Evolutionary conservation across 2,797 vertebrate genomes (phyloP).

Genomic region (Labroides dimidiatus): DNA sequence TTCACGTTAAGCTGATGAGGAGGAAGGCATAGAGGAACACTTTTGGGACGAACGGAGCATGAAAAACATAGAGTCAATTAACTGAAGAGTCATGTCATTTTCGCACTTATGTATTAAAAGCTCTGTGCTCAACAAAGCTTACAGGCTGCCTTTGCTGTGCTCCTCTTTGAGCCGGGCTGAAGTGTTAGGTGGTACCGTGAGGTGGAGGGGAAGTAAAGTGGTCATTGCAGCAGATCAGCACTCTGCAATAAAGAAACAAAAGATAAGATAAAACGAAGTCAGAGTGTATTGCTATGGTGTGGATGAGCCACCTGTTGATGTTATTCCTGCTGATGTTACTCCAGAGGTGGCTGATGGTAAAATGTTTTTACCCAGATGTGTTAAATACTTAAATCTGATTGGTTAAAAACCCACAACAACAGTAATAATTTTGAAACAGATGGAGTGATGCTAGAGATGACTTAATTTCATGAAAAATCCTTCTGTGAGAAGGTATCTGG

Average conservation of each 20-base stretch:
- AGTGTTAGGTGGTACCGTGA: constrained; percentile 64
- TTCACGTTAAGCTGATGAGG: constrained; percentile 84
- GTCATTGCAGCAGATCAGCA: constrained; percentile 79
- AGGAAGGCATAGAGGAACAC: constrained; percentile 58
- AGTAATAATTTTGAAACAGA: too few relatives aligned
- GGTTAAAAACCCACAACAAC: too few relatives aligned
- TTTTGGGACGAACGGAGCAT: constrained; percentile 73
- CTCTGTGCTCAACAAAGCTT: constrained; percentile 32
- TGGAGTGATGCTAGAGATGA: too few relatives aligned
- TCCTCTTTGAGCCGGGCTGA: constrained; percentile 69
- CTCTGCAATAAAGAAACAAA: constrained; percentile 27
- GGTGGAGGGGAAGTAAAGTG: constrained; percentile 67
- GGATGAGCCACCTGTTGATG: constrained; percentile 41
- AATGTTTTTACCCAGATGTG: too few relatives aligned
- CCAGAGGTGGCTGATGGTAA: constrained; percentile 21
- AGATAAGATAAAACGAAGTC: neutral
- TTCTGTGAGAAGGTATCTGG: too few relatives aligned
- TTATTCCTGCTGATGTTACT: constrained; percentile 25
- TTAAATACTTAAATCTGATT: too few relatives aligned
- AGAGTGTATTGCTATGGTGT: constrained; percentile 16
- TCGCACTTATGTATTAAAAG: constrained; percentile 1
- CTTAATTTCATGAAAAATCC: too few relatives aligned
- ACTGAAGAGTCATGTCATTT: neutral
- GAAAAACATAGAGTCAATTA: constrained; percentile 15
- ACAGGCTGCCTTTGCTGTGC: constrained; percentile 71